A percentile compares a stretch with the other conserved stretches of the same genome.
These are phyloP conservation scores for Phalera bucephala DNA, from an alignment of 2,888 invertebrate species.

Conservation along the genomic window DNA sequence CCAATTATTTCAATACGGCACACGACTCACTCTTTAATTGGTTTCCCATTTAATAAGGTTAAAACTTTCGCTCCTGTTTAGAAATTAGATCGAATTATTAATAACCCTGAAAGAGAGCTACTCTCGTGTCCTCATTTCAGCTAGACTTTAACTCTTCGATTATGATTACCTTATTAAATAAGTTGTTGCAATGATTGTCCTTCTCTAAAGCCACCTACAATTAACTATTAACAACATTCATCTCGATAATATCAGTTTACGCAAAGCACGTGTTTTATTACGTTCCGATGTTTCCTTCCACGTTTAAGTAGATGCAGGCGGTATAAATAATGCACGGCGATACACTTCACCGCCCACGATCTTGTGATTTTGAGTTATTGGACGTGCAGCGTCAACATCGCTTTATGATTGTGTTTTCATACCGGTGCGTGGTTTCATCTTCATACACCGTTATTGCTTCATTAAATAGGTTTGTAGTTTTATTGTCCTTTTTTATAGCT, in stretches of 20 bases:
- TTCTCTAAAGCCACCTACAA: neutral
- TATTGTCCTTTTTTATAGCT: conserved; percentile 1
- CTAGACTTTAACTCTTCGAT: too few species aligned
- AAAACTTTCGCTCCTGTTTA: too few species aligned
- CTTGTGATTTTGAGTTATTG: conserved; percentile 72
- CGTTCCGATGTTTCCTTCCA: conserved; percentile 28
- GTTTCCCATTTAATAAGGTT: too few species aligned
- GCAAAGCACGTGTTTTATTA: conserved; percentile 8
- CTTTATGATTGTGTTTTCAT: neutral
- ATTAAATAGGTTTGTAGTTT: neutral
- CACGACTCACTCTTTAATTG: too few species aligned
- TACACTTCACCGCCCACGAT: conserved; percentile 57
- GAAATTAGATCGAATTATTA: too few species aligned
- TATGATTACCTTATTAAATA: too few species aligned
- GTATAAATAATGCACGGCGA: conserved; percentile 65
- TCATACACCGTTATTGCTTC: neutral
- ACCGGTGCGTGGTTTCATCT: conserved; percentile 2
- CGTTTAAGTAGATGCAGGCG: conserved; percentile 53
- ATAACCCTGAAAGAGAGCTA: too few species aligned
- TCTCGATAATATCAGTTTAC: conserved; percentile 6
- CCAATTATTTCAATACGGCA: too few species aligned
- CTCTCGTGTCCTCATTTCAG: too few species aligned
- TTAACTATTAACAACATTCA: neutral
- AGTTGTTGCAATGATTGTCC: too few species aligned
- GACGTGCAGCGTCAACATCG: conserved; percentile 25